phyloP scores from a whole-genome alignment of 2,797 vertebrate species.

The Leptodactylus fallax region DNA sequence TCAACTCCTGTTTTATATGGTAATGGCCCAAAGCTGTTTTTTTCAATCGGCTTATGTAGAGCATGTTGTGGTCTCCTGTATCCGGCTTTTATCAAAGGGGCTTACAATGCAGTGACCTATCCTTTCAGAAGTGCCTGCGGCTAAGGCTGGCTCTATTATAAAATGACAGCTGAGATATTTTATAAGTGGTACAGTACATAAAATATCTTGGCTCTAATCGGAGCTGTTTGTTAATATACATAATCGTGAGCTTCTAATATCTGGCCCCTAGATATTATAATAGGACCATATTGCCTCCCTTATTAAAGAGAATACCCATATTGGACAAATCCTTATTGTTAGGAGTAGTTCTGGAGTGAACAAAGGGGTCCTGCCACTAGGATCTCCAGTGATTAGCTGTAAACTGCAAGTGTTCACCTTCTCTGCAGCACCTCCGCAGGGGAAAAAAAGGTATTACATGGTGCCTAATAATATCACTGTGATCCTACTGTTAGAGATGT shows the following conservation, averaged over 20 bases:
- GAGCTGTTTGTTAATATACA: background rate
- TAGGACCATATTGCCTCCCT: too few relatives aligned
- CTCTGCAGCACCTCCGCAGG: too few relatives aligned
- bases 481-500: too few relatives aligned
- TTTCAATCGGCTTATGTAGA: slow-evolving; percentile 13
- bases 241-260: background rate
- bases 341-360: too few relatives aligned
- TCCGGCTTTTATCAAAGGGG: background rate
- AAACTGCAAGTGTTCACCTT: too few relatives aligned
- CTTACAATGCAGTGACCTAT: slow-evolving; percentile 12
- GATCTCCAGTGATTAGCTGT: too few relatives aligned
- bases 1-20: background rate
- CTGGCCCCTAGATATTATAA: too few relatives aligned
- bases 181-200: background rate
- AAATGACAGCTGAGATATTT: background rate
- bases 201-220: background rate
- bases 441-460: too few relatives aligned
- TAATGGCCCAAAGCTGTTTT: slow-evolving; percentile 26
- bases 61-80: background rate
- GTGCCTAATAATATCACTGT: too few relatives aligned
- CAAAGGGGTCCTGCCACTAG: too few relatives aligned
- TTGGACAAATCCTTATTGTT: too few relatives aligned
- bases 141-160: background rate
- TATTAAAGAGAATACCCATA: too few relatives aligned
- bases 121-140: slow-evolving; percentile 17